These are phyloP conservation scores for Thymelicus acteon DNA, from an alignment of 2,888 invertebrate species.

Conservation along the genomic window DNA sequence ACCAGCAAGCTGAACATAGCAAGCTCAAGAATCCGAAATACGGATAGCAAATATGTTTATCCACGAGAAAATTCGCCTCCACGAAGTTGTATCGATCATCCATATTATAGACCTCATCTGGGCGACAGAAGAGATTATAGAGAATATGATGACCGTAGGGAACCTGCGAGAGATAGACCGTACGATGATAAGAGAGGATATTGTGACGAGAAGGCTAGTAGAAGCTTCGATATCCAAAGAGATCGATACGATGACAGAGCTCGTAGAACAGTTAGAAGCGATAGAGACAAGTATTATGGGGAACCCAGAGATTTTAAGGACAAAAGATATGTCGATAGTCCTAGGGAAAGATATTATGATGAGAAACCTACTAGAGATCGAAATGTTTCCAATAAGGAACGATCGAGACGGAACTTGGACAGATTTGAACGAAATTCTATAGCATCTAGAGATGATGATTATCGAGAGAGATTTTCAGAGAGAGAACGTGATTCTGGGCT, in stretches of 20 bases:
- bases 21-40: constrained; percentile 50
- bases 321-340: constrained; percentile 55
- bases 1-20: constrained; percentile 59
- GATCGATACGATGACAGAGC: constrained; percentile 60
- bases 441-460: constrained; percentile 68
- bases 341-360: constrained; percentile 53
- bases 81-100: constrained; percentile 54
- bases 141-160: constrained; percentile 35
- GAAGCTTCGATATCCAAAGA: constrained; percentile 67
- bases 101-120: constrained; percentile 48
- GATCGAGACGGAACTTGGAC: constrained; percentile 57
- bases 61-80: constrained; percentile 53
- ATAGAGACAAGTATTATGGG: constrained; percentile 38
- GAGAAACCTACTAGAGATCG: constrained; percentile 45
- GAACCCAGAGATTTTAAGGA: constrained; percentile 44
- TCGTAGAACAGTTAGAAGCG: constrained; percentile 63
- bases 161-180: constrained; percentile 46
- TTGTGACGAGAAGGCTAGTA: constrained; percentile 66
- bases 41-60: constrained; percentile 57
- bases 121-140: constrained; percentile 43
- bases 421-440: constrained; percentile 66
- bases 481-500: constrained; percentile 73
- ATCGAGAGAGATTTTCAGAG: constrained; percentile 66
- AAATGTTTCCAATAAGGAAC: constrained; percentile 54
- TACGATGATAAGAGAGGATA: constrained; percentile 59